Evolutionary conservation across 1,140 invertebrate genomes (phyloP), one percentile per base, ranked within the genome.

Genomic region (Andrena cerasifolii): DNA sequence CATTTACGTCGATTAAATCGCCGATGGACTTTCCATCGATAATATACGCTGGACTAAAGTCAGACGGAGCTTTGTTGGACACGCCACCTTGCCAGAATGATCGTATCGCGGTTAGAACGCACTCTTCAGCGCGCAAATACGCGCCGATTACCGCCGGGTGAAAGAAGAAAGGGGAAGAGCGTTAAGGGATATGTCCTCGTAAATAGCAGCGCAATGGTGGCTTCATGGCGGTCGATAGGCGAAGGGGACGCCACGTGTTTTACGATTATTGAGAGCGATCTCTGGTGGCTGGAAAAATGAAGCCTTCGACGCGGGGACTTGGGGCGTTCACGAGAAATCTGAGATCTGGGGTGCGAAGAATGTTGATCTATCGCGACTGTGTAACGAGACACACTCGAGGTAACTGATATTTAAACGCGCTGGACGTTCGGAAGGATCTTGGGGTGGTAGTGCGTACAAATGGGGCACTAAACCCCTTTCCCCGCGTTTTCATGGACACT

Each of bases 181-280:
- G 21, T 62, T 73, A 63, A 73, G 16, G 33, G 47, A 45, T 43
- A 54, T 24, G 59, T 66, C 49, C 62, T 67, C 62, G 36, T 75
- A 67, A 67, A 75, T 58, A 49, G 56, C 26, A 33, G 12, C 70
- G 31, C 28, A 28, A 72, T 61, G 43, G 43, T 16, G 24, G n/a
- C n/a, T 18, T 24, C 33, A 16, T 18, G 36, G 16, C 24, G 36
- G 18, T 58, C n/a, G 67, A 72, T 62, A 59, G 14, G 43, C 31
- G 21, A 72, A 54, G 18, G n/a, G 24, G 56, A 72, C 14, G 40
- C 18, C 28, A 3, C 14, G 1, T 1, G 40, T 47, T 72, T 62
- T 62, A 72, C 43, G 58, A 21, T 72, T 72, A 72, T 72, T 18
- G 31, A 36, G 28, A 4, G 0, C 7, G 58, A 72, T 72, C 31